phyloP scores from a whole-genome alignment of 2,113 vertebrate species.

The Erythrocercus mccallii region DNA sequence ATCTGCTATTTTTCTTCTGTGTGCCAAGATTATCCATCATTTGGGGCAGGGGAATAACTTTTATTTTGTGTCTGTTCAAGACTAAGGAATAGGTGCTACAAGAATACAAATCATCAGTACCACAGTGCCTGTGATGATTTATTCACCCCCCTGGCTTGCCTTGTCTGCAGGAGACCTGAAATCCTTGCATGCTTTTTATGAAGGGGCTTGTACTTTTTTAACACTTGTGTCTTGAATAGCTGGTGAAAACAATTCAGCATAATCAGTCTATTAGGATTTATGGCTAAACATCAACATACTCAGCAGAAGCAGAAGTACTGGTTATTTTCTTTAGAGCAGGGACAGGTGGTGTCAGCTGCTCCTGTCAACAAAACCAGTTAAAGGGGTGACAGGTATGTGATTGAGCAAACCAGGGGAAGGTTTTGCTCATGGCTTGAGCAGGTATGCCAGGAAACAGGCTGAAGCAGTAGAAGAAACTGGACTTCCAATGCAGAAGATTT shows the following conservation, averaged over 20 bases:
- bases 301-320: neutral
- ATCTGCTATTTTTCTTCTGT: conserved; percentile 39
- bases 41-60: conserved; percentile 13
- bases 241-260: neutral
- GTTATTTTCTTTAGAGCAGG: neutral
- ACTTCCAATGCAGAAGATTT: neutral
- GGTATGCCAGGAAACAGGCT: neutral
- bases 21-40: conserved; percentile 35
- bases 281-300: neutral
- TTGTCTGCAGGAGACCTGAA: neutral
- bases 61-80: neutral
- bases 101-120: conserved; percentile 23
- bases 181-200: neutral
- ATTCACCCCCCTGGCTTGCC: neutral
- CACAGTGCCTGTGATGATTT: conserved; percentile 8
- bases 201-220: neutral
- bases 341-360: neutral
- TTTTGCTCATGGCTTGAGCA: neutral
- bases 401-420: neutral
- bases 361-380: neutral
- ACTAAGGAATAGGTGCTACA: neutral
- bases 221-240: neutral
- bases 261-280: neutral
- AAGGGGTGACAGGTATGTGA: neutral
- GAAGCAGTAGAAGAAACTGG: neutral